phyloP scores from a whole-genome alignment of 30 jellyfish, hydroid and myxozoan species.

The Aurelia sp. region DNA sequence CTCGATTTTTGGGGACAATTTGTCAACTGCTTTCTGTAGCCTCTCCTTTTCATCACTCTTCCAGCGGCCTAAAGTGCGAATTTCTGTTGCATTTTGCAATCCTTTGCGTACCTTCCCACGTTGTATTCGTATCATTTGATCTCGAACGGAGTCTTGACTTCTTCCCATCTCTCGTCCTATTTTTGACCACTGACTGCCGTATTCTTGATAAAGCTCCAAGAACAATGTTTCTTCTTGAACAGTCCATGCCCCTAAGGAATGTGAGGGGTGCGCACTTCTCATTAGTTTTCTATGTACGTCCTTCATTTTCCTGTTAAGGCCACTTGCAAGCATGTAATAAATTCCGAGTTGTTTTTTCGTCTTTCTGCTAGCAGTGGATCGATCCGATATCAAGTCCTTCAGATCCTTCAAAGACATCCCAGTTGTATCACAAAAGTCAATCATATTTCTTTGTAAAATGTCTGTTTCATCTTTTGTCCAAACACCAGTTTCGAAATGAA shows the following conservation, averaged over 20 bases:
- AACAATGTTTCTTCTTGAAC: slow-evolving; percentile 12
- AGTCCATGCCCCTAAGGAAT: slow-evolving; percentile 40
- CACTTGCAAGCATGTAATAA: slow-evolving; percentile 33
- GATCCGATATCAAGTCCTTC: slow-evolving; percentile 14
- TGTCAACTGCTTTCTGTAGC: slow-evolving; percentile 4
- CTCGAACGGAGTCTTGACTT: slow-evolving; percentile 21
- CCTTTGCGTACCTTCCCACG: too few relatives aligned
- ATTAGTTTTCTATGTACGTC: slow-evolving; percentile 26
- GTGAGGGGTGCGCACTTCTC: slow-evolving; percentile 30
- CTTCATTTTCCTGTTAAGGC: slow-evolving; percentile 40
- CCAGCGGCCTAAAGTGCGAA: not conserved
- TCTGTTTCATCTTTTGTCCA: slow-evolving; percentile 50
- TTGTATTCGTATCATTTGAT: not conserved
- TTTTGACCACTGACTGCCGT: slow-evolving; percentile 42
- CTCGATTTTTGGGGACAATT: not conserved
- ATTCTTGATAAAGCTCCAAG: not conserved
- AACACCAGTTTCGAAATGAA: slow-evolving; percentile 29
- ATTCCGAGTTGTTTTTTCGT: slow-evolving; percentile 11
- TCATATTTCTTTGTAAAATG: slow-evolving; percentile 19
- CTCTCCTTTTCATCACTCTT: not conserved
- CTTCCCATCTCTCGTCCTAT: slow-evolving; percentile 52
- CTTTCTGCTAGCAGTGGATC: not conserved
- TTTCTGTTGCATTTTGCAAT: not conserved
- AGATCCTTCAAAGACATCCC: slow-evolving; percentile 7
- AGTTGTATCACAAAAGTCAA: not conserved